Base-by-base conservation (phyloP, 2,797 vertebrate genomes). In the Chloroceryle inda region DNA sequence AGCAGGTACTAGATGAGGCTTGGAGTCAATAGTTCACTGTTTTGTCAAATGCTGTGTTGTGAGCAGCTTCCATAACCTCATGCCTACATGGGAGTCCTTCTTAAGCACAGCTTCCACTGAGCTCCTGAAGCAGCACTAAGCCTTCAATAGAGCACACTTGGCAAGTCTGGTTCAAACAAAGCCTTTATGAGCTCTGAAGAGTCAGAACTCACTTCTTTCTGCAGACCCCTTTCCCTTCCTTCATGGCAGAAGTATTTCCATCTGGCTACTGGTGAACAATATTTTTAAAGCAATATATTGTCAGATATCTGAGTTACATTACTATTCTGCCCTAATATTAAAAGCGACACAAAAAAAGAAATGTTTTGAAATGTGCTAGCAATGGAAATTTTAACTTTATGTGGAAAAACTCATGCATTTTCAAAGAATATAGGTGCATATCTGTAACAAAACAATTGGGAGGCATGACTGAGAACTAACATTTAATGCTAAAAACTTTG, bases 171-270 rank as follows among this genome's bases (percentile, higher is more conserved):
- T 4, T 10, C 79, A 91, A 92, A 89, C 49, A 94, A 1, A 10
- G 55, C 55, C 33, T 86, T 79, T 55, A 35, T 1, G 1, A 76
- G 42, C 52, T 76, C 71, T 50, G n/a, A 75, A 69, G 66, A 94
- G 87, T 92, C 82, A 92, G 73, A 94, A 55, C 52, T 92, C 59
- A 53, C 44, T 20, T 88, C 35, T 86, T 93, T 69, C 69, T 88
- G 66, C 19, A 67, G 71, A 11, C 37, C 85, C 42, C 29, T 84
- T 83, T 45, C 72, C 58, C 31, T 94, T 63, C 74, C 50, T 73
- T 79, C 73, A 47, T 0, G 0, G 47, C 67, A 81, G 58, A 79
- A 86, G n/a, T 50, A 67, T 67, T 96, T 94, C 76, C 63, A 79
- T 52, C 8, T 11, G 38, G 47, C 44, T 80, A 18, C 15, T 74